Evolutionary conservation across 2,797 vertebrate species (phyloP).

Genomic region (Macropus fuliginosus): DNA sequence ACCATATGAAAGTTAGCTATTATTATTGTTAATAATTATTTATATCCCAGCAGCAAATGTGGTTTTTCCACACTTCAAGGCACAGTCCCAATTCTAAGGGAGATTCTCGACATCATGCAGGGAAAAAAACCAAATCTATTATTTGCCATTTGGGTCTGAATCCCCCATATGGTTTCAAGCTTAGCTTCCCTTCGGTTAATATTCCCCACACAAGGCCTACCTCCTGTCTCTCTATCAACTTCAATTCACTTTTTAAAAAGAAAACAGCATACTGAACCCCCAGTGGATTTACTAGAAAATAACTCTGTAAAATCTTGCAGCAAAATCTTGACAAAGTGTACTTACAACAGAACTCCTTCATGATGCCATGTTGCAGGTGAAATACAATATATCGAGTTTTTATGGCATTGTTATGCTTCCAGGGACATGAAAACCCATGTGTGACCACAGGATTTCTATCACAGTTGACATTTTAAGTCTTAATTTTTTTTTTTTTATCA

Average conservation of each 20-base stretch:
- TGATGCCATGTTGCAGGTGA: constrained; percentile 27
- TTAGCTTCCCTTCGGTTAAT: constrained; percentile 14
- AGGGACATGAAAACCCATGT: not conserved
- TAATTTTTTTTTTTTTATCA: constrained; percentile 14
- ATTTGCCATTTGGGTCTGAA: not conserved
- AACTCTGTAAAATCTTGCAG: not conserved
- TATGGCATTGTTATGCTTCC: not conserved
- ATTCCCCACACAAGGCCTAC: not conserved
- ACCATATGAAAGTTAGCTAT: not conserved
- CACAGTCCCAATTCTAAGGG: not conserved
- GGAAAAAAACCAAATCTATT: not conserved
- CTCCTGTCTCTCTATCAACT: not conserved
- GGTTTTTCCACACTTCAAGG: not conserved
- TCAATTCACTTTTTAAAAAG: constrained; percentile 41
- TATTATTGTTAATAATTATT: not conserved
- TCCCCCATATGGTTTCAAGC: constrained; percentile 9
- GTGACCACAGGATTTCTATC: not conserved
- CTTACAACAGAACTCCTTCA: constrained; percentile 32
- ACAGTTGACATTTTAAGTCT: not conserved
- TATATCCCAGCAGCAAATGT: not conserved
- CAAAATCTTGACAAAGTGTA: not conserved
- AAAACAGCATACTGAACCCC: not conserved
- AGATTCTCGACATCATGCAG: not conserved
- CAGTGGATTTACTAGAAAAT: constrained; percentile 13
- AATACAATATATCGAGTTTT: not conserved